Evolutionary conservation across 2,888 invertebrate species (phyloP).

Genomic region (Ceraclea dissimilis): DNA sequence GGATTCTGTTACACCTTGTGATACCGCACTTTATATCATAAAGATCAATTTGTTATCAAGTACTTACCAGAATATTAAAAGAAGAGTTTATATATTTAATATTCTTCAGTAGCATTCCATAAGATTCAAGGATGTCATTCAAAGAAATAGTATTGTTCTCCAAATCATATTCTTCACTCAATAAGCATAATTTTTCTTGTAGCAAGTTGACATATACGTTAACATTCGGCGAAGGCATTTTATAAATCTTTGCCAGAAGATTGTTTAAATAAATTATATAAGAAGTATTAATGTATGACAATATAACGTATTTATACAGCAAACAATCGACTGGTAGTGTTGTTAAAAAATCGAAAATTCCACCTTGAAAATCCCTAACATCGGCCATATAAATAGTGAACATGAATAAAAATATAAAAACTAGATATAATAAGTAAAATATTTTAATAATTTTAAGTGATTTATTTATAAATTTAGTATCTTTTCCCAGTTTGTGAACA

Average conservation of each 20-base stretch:
- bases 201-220: neutral
- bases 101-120: neutral
- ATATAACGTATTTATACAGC: neutral
- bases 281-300: neutral
- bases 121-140: neutral
- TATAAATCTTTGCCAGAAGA: neutral
- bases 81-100: neutral
- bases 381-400: neutral
- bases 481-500: neutral
- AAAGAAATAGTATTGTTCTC: neutral
- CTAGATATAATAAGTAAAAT: too few relatives aligned
- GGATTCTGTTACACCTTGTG: too few relatives aligned
- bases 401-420: neutral
- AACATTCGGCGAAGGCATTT: neutral
- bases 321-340: neutral
- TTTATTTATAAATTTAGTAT: neutral
- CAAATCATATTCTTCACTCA: neutral
- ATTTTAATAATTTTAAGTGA: too few relatives aligned
- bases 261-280: neutral
- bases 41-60: too few relatives aligned
- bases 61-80: neutral
- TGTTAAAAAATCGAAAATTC: too few relatives aligned
- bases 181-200: neutral
- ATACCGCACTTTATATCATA: too few relatives aligned
- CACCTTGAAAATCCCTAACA: too few relatives aligned